Evolutionary conservation across 2,888 invertebrate genomes (phyloP).

Genomic region (Trichopria drosophilae): DNA sequence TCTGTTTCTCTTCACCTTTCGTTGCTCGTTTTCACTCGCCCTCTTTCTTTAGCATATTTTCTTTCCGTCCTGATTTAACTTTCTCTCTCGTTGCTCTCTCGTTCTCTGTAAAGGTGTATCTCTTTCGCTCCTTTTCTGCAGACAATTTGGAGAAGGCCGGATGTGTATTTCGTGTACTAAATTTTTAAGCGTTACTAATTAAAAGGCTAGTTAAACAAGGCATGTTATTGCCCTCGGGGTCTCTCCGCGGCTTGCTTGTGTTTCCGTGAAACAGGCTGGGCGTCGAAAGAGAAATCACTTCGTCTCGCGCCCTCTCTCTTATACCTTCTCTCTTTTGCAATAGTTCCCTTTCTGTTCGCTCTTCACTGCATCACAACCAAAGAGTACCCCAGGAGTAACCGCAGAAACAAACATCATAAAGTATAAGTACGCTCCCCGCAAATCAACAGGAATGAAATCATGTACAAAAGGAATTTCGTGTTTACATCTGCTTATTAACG

Average conservation of each 20-base stretch:
- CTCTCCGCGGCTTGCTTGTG: constrained; percentile 40
- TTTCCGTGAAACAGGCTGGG: constrained; percentile 29
- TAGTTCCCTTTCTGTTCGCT: too few species aligned
- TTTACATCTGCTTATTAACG: too few species aligned
- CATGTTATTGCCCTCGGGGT: constrained; percentile 49
- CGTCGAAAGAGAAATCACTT: too few species aligned
- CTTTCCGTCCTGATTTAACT: too few species aligned
- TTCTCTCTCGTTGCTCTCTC: too few species aligned
- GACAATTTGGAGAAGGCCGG: constrained; percentile 52
- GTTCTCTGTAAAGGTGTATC: neutral
- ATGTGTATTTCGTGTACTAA: constrained; percentile 56
- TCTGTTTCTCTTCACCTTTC: neutral
- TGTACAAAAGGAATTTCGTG: too few species aligned
- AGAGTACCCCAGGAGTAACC: constrained; percentile 44
- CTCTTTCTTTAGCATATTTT: too few species aligned
- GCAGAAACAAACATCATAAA: constrained; percentile 51
- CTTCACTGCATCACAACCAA: too few species aligned
- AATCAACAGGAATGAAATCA: too few species aligned
- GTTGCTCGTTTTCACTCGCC: constrained; percentile 18
- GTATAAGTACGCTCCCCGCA: constrained; percentile 16
- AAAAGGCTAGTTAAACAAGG: constrained; percentile 60
- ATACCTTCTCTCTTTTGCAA: too few species aligned
- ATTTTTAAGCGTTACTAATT: constrained; percentile 60
- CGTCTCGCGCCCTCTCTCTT: too few species aligned
- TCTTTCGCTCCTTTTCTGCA: constrained; percentile 32